A percentile compares a stretch with the other conserved stretches of the same genome.
phyloP scores from a whole-genome alignment of 2,888 invertebrate species.

The Papilio demoleus region DNA sequence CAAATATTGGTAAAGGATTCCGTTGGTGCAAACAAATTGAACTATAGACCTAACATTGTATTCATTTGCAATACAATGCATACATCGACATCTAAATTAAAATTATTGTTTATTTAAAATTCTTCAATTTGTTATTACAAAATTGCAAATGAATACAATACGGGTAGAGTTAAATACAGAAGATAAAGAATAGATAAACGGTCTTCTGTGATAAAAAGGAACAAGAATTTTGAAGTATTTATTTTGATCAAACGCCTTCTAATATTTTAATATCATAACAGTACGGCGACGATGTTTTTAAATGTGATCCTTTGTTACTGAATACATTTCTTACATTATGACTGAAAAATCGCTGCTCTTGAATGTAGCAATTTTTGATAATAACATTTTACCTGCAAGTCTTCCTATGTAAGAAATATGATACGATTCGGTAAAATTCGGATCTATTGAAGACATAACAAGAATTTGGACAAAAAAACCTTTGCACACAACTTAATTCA shows the following conservation, averaged over 20 bases:
- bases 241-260: constrained; percentile 3
- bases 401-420: constrained; percentile 26
- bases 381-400: constrained; percentile 29
- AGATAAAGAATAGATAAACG: constrained; percentile 11
- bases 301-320: constrained; percentile 16
- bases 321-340: constrained; percentile 28
- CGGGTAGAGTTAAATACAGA: neutral
- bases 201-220: constrained; percentile 26
- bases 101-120: neutral
- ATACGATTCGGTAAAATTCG: neutral
- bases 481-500: neutral
- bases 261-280: constrained; percentile 6
- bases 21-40: constrained; percentile 17
- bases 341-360: constrained; percentile 10
- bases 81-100: constrained; percentile 9
- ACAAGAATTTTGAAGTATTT: constrained; percentile 7
- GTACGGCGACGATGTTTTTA: constrained; percentile 3
- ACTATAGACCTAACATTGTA: neutral
- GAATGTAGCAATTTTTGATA: constrained; percentile 26
- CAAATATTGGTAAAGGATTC: constrained; percentile 20
- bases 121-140: neutral
- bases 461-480: neutral
- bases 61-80: neutral
- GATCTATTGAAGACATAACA: constrained; percentile 3
- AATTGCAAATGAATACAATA: constrained; percentile 22